These are phyloP conservation scores for Lycia hirtaria DNA, from an alignment of 2,888 invertebrate genomes.

Conservation along the genomic window DNA sequence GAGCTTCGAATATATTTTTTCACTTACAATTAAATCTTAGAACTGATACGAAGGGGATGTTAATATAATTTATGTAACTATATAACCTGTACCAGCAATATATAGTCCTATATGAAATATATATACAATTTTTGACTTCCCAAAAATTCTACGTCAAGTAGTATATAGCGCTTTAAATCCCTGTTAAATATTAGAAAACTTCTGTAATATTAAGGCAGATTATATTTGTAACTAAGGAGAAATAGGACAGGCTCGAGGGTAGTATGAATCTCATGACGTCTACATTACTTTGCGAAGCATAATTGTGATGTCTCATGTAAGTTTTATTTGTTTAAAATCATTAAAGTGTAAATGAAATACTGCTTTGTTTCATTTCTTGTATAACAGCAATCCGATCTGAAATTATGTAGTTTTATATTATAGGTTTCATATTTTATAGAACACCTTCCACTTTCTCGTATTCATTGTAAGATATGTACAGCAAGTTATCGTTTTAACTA, in stretches of 20 bases:
- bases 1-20: slow-evolving; percentile 42
- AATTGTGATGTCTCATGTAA: slow-evolving; percentile 85
- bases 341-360: slow-evolving; percentile 75
- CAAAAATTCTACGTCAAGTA: slow-evolving; percentile 12
- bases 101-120: not conserved
- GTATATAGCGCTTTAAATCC: slow-evolving; percentile 57
- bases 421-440: too few relatives aligned
- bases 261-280: slow-evolving; percentile 68
- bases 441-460: too few relatives aligned
- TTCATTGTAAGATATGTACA: too few relatives aligned
- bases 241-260: slow-evolving; percentile 46
- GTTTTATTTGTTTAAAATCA: slow-evolving; percentile 81
- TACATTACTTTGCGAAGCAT: slow-evolving; percentile 83
- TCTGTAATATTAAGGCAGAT: slow-evolving; percentile 59
- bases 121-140: not conserved
- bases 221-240: slow-evolving; percentile 56
- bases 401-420: too few relatives aligned
- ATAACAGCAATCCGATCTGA: not conserved
- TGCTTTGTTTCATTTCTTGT: slow-evolving; percentile 47
- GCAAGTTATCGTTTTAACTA: too few relatives aligned
- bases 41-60: slow-evolving; percentile 8
- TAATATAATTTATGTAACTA: slow-evolving; percentile 7
- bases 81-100: not conserved
- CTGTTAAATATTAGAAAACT: slow-evolving; percentile 54
- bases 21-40: slow-evolving; percentile 32